phyloP scores from a whole-genome alignment of 1,140 invertebrate genomes.

The Drosophila fuyamai region DNA sequence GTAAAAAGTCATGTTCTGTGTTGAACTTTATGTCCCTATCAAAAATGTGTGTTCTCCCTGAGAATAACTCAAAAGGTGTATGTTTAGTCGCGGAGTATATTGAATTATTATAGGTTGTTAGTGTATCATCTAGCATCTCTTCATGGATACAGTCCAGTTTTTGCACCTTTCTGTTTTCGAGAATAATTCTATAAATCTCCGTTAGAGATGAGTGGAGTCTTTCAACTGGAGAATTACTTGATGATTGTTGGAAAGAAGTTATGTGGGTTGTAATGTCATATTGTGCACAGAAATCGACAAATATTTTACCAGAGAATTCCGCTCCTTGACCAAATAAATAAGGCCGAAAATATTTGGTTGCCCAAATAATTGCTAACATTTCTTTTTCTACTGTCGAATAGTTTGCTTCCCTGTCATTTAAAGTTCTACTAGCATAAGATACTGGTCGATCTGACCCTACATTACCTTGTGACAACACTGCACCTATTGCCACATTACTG shows the following conservation, averaged over 20 bases:
- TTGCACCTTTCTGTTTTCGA: not conserved
- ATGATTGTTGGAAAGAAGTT: not conserved
- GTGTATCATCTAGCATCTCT: not conserved
- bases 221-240: not conserved
- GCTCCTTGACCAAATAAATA: too few species aligned
- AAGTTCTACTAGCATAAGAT: too few species aligned
- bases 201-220: not conserved
- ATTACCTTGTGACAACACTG: too few species aligned
- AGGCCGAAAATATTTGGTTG: too few species aligned
- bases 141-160: not conserved
- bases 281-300: not conserved
- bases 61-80: too few species aligned
- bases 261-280: not conserved
- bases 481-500: too few species aligned
- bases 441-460: too few species aligned
- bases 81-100: not conserved
- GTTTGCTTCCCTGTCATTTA: too few species aligned
- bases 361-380: too few species aligned
- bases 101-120: not conserved
- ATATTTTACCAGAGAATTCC: not conserved
- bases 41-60: not conserved
- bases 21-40: too few species aligned
- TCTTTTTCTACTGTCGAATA: too few species aligned
- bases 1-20: not conserved
- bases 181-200: slow-evolving; percentile 1